phyloP scores from a whole-genome alignment of 2,797 vertebrate species.

The Sebastiscus albofasciatus region DNA sequence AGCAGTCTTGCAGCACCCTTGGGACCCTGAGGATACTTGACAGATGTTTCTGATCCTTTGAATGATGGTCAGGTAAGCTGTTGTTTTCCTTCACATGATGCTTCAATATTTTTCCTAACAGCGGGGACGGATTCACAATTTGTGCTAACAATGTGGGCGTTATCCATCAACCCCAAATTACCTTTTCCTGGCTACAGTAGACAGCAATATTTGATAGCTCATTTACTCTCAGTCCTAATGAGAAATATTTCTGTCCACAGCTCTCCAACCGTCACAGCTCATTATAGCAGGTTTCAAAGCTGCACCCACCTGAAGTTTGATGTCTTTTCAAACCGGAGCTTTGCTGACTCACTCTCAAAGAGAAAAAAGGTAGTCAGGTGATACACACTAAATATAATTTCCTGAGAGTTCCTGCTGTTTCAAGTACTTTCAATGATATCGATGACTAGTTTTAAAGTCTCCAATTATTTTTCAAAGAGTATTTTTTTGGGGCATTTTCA shows the following conservation, averaged over 20 bases:
- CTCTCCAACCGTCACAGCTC: conserved; percentile 40
- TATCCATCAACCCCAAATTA: conserved; percentile 37
- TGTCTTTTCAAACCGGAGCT: conserved; percentile 30
- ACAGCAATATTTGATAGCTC: conserved; percentile 43
- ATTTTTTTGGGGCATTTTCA: background rate
- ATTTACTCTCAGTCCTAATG: conserved; percentile 37
- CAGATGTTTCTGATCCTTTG: background rate
- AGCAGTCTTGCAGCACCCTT: background rate
- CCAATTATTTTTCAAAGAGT: background rate
- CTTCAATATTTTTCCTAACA: background rate
- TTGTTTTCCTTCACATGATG: background rate
- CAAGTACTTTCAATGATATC: background rate
- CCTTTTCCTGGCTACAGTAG: conserved; percentile 4
- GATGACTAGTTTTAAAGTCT: background rate
- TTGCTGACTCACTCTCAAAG: conserved; percentile 15
- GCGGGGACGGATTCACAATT: conserved; percentile 22
- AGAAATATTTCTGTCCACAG: conserved; percentile 35
- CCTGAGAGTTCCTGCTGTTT: background rate
- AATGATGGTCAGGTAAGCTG: background rate
- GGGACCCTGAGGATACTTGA: background rate
- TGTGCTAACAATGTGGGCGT: conserved; percentile 12
- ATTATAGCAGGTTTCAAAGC: conserved; percentile 43
- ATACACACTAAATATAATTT: conserved; percentile 6
- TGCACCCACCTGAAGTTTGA: conserved; percentile 29
- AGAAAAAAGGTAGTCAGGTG: background rate